phyloP scores from a whole-genome alignment of 2,113 vertebrate genomes.

The Lampris megalopsis region DNA sequence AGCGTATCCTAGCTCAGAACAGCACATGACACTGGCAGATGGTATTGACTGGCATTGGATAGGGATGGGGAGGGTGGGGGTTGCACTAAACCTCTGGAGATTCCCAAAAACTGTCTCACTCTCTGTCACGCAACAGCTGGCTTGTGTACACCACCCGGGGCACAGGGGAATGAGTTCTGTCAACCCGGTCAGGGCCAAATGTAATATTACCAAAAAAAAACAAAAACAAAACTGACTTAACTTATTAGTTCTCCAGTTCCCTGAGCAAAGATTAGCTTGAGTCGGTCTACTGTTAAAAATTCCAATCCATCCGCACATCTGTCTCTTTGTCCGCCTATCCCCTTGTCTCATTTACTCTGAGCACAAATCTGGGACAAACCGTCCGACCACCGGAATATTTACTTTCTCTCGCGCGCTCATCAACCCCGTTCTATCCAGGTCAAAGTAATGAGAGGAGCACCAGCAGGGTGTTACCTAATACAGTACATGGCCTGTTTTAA shows the following conservation, averaged over 20 bases:
- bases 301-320: constrained; percentile 15
- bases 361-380: constrained; percentile 21
- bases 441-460: constrained; percentile 58
- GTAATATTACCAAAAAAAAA: constrained; percentile 28
- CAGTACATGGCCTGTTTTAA: constrained; percentile 65
- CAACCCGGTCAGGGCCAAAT: constrained; percentile 4
- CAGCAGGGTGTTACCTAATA: constrained; percentile 65
- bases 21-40: constrained; percentile 51
- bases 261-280: constrained; percentile 25
- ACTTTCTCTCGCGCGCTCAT: constrained; percentile 34
- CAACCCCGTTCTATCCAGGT: constrained; percentile 63
- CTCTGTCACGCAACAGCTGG: constrained; percentile 28
- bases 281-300: constrained; percentile 1
- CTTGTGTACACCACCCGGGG: neutral
- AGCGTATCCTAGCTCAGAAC: constrained; percentile 14
- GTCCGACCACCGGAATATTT: constrained; percentile 6
- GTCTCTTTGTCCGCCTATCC: neutral
- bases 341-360: neutral
- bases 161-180: neutral
- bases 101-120: constrained; percentile 41
- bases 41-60: constrained; percentile 28
- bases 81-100: constrained; percentile 64
- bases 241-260: constrained; percentile 6
- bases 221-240: constrained; percentile 12
- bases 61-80: constrained; percentile 43